These are phyloP conservation scores for Oxyura jamaicensis DNA, from an alignment of 2,113 vertebrate species.

Conservation along the genomic window DNA sequence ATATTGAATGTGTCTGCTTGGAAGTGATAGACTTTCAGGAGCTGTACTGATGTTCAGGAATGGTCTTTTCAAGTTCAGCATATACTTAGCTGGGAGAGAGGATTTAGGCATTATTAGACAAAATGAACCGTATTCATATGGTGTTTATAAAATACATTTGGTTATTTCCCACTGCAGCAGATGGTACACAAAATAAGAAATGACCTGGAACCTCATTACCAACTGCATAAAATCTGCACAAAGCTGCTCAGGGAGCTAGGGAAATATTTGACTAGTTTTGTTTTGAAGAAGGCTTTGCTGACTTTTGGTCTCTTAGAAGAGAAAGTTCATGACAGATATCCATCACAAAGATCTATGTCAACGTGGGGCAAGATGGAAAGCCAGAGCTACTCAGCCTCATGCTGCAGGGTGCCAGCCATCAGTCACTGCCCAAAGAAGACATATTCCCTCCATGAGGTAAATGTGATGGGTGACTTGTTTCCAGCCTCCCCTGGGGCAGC, in stretches of 20 bases:
- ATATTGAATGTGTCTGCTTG: not conserved
- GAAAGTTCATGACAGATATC: not conserved
- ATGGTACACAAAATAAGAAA: slow-evolving; percentile 62
- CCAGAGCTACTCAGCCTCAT: not conserved
- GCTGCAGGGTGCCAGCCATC: not conserved
- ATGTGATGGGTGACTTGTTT: not conserved
- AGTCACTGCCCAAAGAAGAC: not conserved
- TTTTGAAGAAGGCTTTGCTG: not conserved
- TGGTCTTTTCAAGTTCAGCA: slow-evolving; percentile 36
- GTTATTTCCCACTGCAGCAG: slow-evolving; percentile 45
- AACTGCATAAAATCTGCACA: slow-evolving; percentile 6
- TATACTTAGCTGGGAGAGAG: not conserved
- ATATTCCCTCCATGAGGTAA: fast-evolving
- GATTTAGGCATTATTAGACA: slow-evolving; percentile 18
- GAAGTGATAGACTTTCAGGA: slow-evolving; percentile 41
- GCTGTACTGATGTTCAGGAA: not conserved
- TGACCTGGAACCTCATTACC: slow-evolving; percentile 57
- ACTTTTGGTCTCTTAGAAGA: not conserved
- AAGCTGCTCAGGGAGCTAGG: not conserved
- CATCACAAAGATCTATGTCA: not conserved
- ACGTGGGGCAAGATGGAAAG: not conserved
- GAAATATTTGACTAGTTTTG: not conserved
- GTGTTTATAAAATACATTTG: slow-evolving; percentile 50
- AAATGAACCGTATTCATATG: not conserved
- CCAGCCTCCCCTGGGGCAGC: not conserved